Percentiles rank a stretch among this genome's conserved stretches.
These are phyloP conservation scores for Xiphorhynchus elegans DNA, from an alignment of 2,113 vertebrate species.

Conservation along the genomic window DNA sequence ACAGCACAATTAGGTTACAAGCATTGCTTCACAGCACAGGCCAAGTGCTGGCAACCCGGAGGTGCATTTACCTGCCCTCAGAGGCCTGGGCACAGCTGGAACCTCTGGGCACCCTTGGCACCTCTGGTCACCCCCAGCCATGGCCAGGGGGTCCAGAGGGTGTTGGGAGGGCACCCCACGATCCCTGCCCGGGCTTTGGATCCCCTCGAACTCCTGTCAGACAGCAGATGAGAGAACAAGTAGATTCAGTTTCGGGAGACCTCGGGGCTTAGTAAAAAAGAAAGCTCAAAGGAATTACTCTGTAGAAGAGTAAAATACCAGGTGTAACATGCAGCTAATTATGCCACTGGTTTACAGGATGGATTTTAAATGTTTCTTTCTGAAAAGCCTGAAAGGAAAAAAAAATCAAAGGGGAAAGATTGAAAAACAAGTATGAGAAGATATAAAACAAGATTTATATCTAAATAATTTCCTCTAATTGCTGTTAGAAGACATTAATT, in stretches of 20 bases:
- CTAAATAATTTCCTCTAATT: slow-evolving; percentile 85
- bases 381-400: slow-evolving; percentile 73
- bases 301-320: slow-evolving; percentile 61
- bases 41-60: neutral
- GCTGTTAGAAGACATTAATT: slow-evolving; percentile 84
- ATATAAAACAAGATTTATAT: slow-evolving; percentile 85
- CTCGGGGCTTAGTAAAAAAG: slow-evolving; percentile 46
- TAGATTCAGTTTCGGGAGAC: slow-evolving; percentile 50
- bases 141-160: rapidly evolving
- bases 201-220: neutral
- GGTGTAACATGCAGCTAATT: slow-evolving; percentile 75
- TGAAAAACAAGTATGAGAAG: slow-evolving; percentile 82
- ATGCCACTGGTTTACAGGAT: slow-evolving; percentile 60
- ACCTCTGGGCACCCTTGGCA: neutral
- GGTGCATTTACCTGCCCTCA: neutral
- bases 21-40: neutral
- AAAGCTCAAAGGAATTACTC: slow-evolving; percentile 64
- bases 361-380: slow-evolving; percentile 71
- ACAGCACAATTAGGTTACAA: slow-evolving; percentile 61
- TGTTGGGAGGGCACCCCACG: neutral
- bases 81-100: neutral
- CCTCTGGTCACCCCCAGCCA: neutral
- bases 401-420: slow-evolving; percentile 80
- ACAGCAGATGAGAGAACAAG: slow-evolving; percentile 45
- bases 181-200: neutral